Evolutionary conservation across 2,888 invertebrate species (phyloP).

Genomic region (Drosophila setosimentum): DNA sequence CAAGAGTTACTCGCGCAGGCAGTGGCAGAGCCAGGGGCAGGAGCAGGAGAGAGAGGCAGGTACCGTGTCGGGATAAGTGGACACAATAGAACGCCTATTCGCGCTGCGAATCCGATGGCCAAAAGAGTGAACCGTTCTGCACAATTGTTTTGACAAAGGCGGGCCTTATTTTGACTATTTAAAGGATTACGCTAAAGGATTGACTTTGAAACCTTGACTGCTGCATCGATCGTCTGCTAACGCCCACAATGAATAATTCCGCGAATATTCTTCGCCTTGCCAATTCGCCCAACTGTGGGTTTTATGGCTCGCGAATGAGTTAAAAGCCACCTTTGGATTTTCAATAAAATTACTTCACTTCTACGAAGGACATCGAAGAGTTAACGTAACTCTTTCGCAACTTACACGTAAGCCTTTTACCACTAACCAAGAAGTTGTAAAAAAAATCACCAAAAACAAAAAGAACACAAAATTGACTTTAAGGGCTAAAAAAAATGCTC

Average conservation of each 20-base stretch:
- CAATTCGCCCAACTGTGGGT: conserved; percentile 36
- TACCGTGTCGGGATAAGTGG: conserved; percentile 59
- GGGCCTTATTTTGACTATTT: conserved; percentile 84
- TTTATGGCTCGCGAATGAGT: conserved; percentile 75
- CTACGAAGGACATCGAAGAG: conserved; percentile 70
- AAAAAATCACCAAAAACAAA: conserved; percentile 16
- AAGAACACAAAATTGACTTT: conserved; percentile 18
- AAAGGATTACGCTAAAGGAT: conserved; percentile 85
- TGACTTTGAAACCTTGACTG: conserved; percentile 82
- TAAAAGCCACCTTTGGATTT: conserved; percentile 62
- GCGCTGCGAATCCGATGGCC: conserved; percentile 61
- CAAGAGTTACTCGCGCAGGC: conserved; percentile 61
- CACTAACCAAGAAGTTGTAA: conserved; percentile 45
- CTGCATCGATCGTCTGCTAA: conserved; percentile 42
- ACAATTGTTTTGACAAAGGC: conserved; percentile 82
- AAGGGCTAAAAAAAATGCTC: conserved; percentile 19
- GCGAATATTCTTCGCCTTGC: conserved; percentile 57
- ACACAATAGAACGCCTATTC: conserved; percentile 75
- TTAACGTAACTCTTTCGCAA: conserved; percentile 83
- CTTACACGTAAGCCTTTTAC: conserved; percentile 67
- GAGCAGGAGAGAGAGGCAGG: conserved; percentile 51
- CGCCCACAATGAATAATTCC: conserved; percentile 67
- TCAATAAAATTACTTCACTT: conserved; percentile 58
- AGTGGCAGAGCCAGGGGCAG: conserved; percentile 36
- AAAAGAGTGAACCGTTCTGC: conserved; percentile 63